Base-by-base conservation (phyloP, 2,888 invertebrate species). In the Isotomurus palustris region DNA sequence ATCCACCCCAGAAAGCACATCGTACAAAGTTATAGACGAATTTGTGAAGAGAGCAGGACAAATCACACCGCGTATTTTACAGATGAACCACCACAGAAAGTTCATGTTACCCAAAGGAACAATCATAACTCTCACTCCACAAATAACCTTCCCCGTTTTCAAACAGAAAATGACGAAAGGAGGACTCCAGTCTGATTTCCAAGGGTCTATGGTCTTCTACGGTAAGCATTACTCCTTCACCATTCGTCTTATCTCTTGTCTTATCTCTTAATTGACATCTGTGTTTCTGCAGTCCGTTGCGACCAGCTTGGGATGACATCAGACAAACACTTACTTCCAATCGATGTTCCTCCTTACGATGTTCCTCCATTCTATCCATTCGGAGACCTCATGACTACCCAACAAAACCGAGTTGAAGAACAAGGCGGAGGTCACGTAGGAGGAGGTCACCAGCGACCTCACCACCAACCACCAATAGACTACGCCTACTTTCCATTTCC, bases 271-370 rank as follows among this genome's bases (percentile, higher is more conserved):
- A 21, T 50, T 8, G 41, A 24, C 19, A 48, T 40, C 22, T 38
- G 10, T 5, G 5, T 3, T 36, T 56, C 52, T 58, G 22, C 29
- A 69, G 69, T 67, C 53, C 56, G 57, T 38, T 60, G 59, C 36
- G 67, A 69, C 49, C 64, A 67, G 40, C n/a, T 69, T 49, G 66
- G 66, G 32, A 60, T 56, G 45, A 69, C 69, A 2, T 49, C 59
- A 17, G 63, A 60, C 12, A 47, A 57, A 14, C 66, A 69, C 43
- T 61, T 63, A 1, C 67, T 64, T 56, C 67, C 69, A 5, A 56
- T 59, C 29, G 53, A 54, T 24, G 35, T 54, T 22, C 64, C 64
- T n/a, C n/a, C n/a, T n/a, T n/a, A n/a, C 29, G 53, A 54, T 24
- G 35, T 54, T 22, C 64, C 64, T n/a, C 64, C 66, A 12, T 67